Percentiles rank a stretch among this genome's conserved stretches.
phyloP scores from a whole-genome alignment of 2,888 invertebrate species.

The Mylabris sibirica region DNA sequence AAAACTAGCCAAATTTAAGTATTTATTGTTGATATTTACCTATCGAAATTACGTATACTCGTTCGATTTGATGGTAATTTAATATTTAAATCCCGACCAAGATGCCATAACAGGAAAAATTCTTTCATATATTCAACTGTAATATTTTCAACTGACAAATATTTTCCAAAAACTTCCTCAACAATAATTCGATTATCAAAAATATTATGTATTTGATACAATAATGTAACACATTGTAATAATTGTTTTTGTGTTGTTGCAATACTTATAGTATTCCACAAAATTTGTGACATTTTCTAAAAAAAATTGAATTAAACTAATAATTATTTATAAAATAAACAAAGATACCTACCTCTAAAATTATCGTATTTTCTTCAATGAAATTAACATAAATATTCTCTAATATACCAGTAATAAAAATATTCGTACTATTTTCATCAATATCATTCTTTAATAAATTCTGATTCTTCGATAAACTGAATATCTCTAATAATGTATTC shows the following conservation, averaged over 20 bases:
- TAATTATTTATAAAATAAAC: neutral
- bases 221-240: slow-evolving; percentile 71
- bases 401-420: slow-evolving; percentile 75
- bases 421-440: slow-evolving; percentile 65
- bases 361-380: slow-evolving; percentile 72
- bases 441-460: slow-evolving; percentile 55
- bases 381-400: slow-evolving; percentile 71
- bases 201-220: slow-evolving; percentile 81
- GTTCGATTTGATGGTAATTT: slow-evolving; percentile 60
- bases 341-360: slow-evolving; percentile 71
- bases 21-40: slow-evolving; percentile 55
- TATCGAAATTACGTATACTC: slow-evolving; percentile 68
- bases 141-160: slow-evolving; percentile 61
- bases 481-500: slow-evolving; percentile 76
- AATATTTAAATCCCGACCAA: slow-evolving; percentile 73
- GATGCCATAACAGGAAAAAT: slow-evolving; percentile 77
- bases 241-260: slow-evolving; percentile 66
- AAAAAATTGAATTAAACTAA: slow-evolving; percentile 37
- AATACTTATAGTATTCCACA: slow-evolving; percentile 76
- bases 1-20: neutral
- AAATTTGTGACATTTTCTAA: slow-evolving; percentile 70
- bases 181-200: slow-evolving; percentile 67
- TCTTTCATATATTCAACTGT: slow-evolving; percentile 69
- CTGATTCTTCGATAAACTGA: slow-evolving; percentile 68
- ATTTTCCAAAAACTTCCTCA: slow-evolving; percentile 72